These are phyloP conservation scores for Helicoverpa zea DNA, from an alignment of 1,140 invertebrate species.

Conservation along the genomic window DNA sequence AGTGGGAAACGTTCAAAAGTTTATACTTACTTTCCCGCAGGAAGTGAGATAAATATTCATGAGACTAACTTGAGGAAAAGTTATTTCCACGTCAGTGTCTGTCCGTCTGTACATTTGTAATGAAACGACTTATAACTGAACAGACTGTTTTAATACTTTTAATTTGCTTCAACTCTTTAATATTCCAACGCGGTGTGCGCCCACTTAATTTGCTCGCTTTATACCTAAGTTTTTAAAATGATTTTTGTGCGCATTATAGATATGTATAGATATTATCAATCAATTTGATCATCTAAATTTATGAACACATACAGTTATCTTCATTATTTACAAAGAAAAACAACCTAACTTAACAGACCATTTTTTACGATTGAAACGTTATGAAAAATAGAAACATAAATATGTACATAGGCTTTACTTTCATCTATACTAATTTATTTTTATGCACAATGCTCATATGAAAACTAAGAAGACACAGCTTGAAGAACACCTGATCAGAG, in stretches of 20 bases:
- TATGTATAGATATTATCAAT: too few relatives aligned
- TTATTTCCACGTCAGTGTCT: slow-evolving; percentile 78
- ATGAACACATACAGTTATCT: too few relatives aligned
- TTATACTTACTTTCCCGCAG: slow-evolving; percentile 69
- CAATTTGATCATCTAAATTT: too few relatives aligned
- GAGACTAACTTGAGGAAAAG: slow-evolving; percentile 75
- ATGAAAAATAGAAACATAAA: too few relatives aligned
- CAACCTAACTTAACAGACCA: too few relatives aligned
- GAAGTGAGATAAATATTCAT: slow-evolving; percentile 81
- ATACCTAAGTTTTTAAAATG: slow-evolving; percentile 8
- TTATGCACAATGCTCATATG: too few relatives aligned
- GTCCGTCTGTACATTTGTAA: slow-evolving; percentile 75
- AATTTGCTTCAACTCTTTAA: slow-evolving; percentile 56
- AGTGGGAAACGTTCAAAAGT: slow-evolving; percentile 80
- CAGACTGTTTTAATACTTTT: slow-evolving; percentile 68
- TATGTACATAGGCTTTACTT: too few relatives aligned
- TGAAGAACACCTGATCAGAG: neutral
- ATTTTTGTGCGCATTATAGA: neutral
- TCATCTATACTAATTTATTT: neutral
- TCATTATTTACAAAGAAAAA: too few relatives aligned
- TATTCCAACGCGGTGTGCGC: slow-evolving; percentile 42
- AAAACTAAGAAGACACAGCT: neutral
- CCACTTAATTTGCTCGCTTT: slow-evolving; percentile 20
- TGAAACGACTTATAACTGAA: slow-evolving; percentile 71
- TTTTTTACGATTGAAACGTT: too few relatives aligned